Evolutionary conservation across 2,797 vertebrate species (phyloP).

Genomic region (Silurus lanzhouensis): DNA sequence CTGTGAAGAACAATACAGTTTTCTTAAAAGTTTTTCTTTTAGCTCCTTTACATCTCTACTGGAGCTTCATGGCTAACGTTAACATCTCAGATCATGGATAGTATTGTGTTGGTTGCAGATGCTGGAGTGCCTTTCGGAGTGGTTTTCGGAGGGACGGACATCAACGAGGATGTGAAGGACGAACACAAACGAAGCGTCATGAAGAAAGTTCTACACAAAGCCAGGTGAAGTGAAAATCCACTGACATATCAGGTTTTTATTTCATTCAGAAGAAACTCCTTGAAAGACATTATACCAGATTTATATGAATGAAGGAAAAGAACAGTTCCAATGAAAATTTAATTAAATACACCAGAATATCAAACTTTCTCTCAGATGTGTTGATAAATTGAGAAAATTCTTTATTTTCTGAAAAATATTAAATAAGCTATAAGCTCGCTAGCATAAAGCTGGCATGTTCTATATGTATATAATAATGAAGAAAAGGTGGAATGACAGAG

Average conservation of each 20-base stretch:
- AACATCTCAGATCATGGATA: background rate
- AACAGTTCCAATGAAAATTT: background rate
- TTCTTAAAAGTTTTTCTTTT: background rate
- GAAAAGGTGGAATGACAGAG: background rate
- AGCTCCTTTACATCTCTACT: background rate
- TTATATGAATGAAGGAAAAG: background rate
- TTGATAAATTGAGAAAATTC: background rate
- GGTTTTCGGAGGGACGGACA: constrained; percentile 93
- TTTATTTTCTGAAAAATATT: background rate
- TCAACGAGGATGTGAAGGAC: constrained; percentile 91
- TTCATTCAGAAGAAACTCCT: background rate
- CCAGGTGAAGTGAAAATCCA: constrained; percentile 77
- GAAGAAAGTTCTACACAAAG: constrained; percentile 84
- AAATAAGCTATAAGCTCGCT: background rate
- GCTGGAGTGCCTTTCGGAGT: constrained; percentile 83
- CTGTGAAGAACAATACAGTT: background rate
- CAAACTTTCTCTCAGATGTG: background rate
- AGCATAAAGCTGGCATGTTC: background rate
- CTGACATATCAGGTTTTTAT: background rate
- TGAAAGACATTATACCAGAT: background rate
- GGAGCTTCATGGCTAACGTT: background rate
- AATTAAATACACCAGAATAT: background rate
- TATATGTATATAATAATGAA: background rate
- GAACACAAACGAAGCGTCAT: constrained; percentile 82
- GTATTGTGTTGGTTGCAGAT: constrained; percentile 69